Evolutionary conservation across 2,797 vertebrate genomes (phyloP).

Genomic region (Clangula hyemalis): DNA sequence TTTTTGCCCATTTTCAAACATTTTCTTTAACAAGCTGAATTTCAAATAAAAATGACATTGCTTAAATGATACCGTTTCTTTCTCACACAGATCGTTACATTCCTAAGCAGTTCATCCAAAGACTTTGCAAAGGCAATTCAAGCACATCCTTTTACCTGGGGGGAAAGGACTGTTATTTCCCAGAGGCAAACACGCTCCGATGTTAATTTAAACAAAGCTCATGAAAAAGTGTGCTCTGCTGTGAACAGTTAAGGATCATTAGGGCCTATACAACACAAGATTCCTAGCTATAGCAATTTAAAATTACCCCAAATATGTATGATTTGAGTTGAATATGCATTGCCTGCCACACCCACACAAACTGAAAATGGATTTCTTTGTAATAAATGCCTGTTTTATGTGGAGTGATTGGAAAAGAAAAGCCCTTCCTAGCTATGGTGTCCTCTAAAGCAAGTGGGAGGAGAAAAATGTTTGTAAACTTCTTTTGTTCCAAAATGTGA

Average conservation of each 20-base stretch:
- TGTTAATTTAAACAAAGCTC: conserved; percentile 11
- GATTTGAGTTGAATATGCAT: not conserved
- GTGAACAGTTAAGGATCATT: not conserved
- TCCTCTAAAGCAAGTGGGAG: conserved; percentile 26
- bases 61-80: not conserved
- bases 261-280: not conserved
- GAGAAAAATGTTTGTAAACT: conserved; percentile 5
- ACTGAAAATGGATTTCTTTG: not conserved
- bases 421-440: conserved; percentile 8
- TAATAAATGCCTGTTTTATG: conserved; percentile 6
- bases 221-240: not conserved
- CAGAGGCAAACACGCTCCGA: not conserved
- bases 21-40: not conserved
- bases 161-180: not conserved
- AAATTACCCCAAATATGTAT: not conserved
- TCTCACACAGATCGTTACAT: not conserved
- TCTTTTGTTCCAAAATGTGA: not conserved
- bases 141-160: conserved; percentile 4
- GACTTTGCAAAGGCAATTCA: conserved; percentile 26
- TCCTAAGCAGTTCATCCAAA: conserved; percentile 22
- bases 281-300: not conserved
- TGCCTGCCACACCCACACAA: not conserved
- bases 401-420: conserved; percentile 16
- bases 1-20: not conserved
- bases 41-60: not conserved